Evolutionary conservation across 2,888 invertebrate species (phyloP), one percentile per base, ranked within the genome.

Genomic region (Drosophila subquinaria): DNA sequence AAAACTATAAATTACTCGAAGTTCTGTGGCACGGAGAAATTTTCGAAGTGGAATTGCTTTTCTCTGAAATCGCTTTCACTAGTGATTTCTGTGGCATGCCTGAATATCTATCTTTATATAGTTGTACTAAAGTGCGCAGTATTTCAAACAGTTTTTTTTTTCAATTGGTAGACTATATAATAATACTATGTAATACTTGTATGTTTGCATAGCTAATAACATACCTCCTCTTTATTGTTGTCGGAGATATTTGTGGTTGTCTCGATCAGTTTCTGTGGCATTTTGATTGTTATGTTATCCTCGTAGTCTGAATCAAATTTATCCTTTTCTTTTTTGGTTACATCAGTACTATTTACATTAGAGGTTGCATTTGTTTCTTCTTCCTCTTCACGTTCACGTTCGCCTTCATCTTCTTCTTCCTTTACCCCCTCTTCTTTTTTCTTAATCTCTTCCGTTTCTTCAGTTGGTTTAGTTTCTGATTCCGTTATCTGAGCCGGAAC

Each of bases 271-370:
- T 90, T 89, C 45, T 90, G 85, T 73, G 95, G 94, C 92, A 95
- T 93, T 76, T 93, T 94, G 76, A 95, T 94, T 60, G 94, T 94
- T 88, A 95, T 94, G 92, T 95, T 94, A 92, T 95, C 94, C 48
- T 94, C 94, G 60, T 93, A 94, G 36, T 84, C 83, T 3, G 83
- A 86, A 90, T 95, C 95, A 47, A 94, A 94, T 67, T 88, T 88
- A 50, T 82, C 79, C 9, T 86, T 88, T 11, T 89, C 89, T 15
- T 76, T 75, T 64, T 75, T 73, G 3, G 52, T 5, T 40, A 59
- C 1, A 0, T 85, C 78, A 40, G 27, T 33, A 53, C 27, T 70
- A 40, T 42, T 66, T 38, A n/a, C 13, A 30, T 45, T 65, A 23
- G 23, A 17, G 11, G 1, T 1, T 23, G 23, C 33, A 11, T 1